phyloP scores from a whole-genome alignment of 2,113 vertebrate species.

The Psettodes erumei region DNA sequence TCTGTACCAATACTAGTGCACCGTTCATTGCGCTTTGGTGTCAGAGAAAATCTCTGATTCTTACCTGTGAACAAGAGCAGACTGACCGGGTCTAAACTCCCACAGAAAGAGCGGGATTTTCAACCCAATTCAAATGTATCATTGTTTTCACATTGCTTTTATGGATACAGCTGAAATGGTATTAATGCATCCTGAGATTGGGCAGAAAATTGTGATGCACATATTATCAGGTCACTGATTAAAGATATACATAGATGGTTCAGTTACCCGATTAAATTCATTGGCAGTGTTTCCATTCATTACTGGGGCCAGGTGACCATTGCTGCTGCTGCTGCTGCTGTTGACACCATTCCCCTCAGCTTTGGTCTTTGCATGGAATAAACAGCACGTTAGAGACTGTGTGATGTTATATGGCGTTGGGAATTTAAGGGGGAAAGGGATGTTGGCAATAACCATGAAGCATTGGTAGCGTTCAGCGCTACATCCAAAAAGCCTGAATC shows the following conservation, averaged over 20 bases:
- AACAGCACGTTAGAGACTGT: slow-evolving; percentile 18
- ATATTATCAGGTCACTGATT: neutral
- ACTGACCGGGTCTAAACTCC: neutral
- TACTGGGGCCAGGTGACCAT: slow-evolving; percentile 29
- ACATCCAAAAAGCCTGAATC: neutral
- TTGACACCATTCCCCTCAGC: slow-evolving; percentile 15
- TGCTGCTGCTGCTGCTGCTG: slow-evolving; percentile 17
- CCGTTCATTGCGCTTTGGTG: neutral
- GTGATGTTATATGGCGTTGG: neutral
- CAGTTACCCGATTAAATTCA: slow-evolving; percentile 41
- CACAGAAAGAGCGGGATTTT: neutral
- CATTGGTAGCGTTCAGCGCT: neutral
- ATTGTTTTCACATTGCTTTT: neutral
- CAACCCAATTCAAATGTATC: neutral
- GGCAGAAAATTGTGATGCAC: neutral
- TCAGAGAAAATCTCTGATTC: neutral
- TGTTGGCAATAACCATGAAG: neutral
- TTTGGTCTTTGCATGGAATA: slow-evolving; percentile 46
- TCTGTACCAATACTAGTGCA: neutral
- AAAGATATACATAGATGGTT: neutral
- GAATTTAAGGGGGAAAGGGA: neutral
- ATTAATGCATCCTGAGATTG: slow-evolving; percentile 31
- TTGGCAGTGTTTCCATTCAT: slow-evolving; percentile 55
- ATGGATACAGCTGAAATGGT: neutral
- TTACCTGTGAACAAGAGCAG: neutral